A percentile compares a stretch with the other conserved stretches of the same genome.
phyloP scores from a whole-genome alignment of 1,140 invertebrate genomes.

The Solenopsis invicta region DNA sequence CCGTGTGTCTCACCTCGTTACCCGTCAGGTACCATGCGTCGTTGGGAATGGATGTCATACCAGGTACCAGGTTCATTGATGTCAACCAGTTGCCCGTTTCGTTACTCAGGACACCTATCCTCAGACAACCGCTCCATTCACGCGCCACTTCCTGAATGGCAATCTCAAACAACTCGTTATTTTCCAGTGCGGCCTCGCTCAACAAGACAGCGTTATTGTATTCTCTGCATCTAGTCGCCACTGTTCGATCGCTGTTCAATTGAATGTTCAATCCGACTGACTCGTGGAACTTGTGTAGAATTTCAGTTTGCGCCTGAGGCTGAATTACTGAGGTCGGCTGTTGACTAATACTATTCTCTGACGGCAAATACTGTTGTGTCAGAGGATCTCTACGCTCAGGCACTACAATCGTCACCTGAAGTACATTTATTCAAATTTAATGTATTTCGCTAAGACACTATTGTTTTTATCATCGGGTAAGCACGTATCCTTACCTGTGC shows the following conservation, averaged over 20 bases:
- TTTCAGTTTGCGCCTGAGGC: conserved; percentile 82
- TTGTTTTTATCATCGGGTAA: neutral
- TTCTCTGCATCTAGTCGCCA: conserved; percentile 89
- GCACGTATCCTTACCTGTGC: conserved; percentile 90
- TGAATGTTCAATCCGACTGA: conserved; percentile 92
- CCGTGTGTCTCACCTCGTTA: conserved; percentile 90
- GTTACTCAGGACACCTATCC: conserved; percentile 89
- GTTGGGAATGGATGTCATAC: conserved; percentile 87
- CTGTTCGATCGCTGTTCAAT: conserved; percentile 90
- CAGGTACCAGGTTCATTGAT: conserved; percentile 90
- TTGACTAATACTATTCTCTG: conserved; percentile 85
- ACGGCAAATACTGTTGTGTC: conserved; percentile 84
- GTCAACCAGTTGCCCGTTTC: conserved; percentile 87
- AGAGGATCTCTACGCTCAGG: conserved; percentile 85
- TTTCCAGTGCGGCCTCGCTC: conserved; percentile 90
- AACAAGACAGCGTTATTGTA: conserved; percentile 92
- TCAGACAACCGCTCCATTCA: conserved; percentile 92
- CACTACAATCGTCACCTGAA: conserved; percentile 84
- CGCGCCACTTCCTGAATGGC: conserved; percentile 88
- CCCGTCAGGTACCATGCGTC: conserved; percentile 91
- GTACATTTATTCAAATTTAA: conserved; percentile 22
- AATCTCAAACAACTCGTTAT: conserved; percentile 93
- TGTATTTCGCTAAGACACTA: neutral
- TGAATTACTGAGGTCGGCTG: conserved; percentile 85
- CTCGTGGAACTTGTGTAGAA: conserved; percentile 88